Percentiles rank a stretch among this genome's conserved stretches.
Conservation (phyloP, 2,797 vertebrate genomes). For the Pipistrellus kuhlii region DNA sequence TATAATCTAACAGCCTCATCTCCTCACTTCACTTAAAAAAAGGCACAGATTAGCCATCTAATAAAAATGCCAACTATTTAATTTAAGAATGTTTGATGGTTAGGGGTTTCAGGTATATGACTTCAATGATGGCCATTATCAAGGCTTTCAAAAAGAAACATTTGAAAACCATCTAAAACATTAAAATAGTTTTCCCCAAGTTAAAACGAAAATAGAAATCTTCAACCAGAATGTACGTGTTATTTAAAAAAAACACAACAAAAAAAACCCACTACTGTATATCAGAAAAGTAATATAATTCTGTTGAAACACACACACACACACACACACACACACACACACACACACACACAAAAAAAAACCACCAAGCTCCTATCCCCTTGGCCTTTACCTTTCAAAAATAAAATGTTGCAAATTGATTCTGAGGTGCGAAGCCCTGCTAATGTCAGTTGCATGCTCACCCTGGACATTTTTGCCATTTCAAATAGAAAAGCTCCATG, state of each 20-base stretch:
- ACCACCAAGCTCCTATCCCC: constrained; percentile 47
- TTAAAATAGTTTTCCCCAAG: constrained; percentile 57
- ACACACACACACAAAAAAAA: too few relatives aligned
- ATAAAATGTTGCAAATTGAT: constrained; percentile 75
- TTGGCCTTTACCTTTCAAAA: constrained; percentile 78
- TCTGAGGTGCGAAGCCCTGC: constrained; percentile 65
- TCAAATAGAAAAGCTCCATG: constrained; percentile 61
- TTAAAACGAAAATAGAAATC: constrained; percentile 65
- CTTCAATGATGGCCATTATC: constrained; percentile 61
- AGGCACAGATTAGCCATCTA: constrained; percentile 25
- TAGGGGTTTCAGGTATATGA: constrained; percentile 55
- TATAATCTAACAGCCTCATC: constrained; percentile 47
- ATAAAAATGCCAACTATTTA: constrained; percentile 59
- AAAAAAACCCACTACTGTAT: background rate
- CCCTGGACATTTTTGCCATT: constrained; percentile 66
- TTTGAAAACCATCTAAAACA: constrained; percentile 56
- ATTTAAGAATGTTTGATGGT: constrained; percentile 42
- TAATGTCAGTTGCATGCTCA: constrained; percentile 61
- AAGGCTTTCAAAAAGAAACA: constrained; percentile 67
- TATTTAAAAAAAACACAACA: constrained; percentile 32
- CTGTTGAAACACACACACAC: too few relatives aligned
- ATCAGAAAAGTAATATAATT: constrained; percentile 67
- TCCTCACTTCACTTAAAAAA: constrained; percentile 40
- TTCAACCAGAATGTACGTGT: constrained; percentile 10
- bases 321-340: too few relatives aligned